These are phyloP conservation scores for Thunnus albacares DNA, from an alignment of 2,797 vertebrate genomes.

Conservation along the genomic window DNA sequence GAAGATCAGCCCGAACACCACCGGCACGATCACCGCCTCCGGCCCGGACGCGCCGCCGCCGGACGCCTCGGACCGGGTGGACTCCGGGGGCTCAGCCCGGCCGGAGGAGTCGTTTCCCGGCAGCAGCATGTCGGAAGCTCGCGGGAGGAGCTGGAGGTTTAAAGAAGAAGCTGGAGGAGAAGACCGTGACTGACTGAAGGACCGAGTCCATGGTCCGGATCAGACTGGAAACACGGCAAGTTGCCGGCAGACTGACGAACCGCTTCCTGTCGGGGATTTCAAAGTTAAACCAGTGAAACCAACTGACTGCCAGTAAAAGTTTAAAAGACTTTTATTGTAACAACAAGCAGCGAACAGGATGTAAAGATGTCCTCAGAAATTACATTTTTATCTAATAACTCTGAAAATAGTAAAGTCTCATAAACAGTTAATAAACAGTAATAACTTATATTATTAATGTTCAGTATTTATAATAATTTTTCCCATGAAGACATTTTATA, in stretches of 20 bases:
- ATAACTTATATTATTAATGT: too few relatives aligned
- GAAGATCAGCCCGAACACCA: conserved; percentile 90
- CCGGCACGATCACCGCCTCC: conserved; percentile 86
- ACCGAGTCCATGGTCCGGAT: conserved; percentile 45
- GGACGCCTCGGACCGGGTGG: conserved; percentile 26
- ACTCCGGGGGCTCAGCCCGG: neutral
- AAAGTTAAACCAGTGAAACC: conserved; percentile 39
- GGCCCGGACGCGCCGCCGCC: conserved; percentile 33
- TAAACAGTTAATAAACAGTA: too few relatives aligned
- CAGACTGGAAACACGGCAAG: conserved; percentile 7
- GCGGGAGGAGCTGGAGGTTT: neutral
- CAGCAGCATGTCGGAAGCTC: conserved; percentile 56
- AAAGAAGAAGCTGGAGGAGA: neutral
- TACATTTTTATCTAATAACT: too few relatives aligned
- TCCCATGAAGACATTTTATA: too few relatives aligned
- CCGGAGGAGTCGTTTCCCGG: conserved; percentile 51
- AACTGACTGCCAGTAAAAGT: neutral
- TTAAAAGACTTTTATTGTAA: neutral
- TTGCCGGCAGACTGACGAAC: neutral
- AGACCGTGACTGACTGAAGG: neutral
- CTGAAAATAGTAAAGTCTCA: too few relatives aligned
- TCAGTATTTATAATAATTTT: too few relatives aligned
- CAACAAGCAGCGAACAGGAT: neutral
- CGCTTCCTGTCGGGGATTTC: conserved; percentile 40
- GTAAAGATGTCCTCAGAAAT: too few relatives aligned